A percentile compares a stretch with the other conserved stretches of the same genome.
These are phyloP conservation scores for Drosophila cardini DNA, from an alignment of 1,140 invertebrate species.

Conservation along the genomic window DNA sequence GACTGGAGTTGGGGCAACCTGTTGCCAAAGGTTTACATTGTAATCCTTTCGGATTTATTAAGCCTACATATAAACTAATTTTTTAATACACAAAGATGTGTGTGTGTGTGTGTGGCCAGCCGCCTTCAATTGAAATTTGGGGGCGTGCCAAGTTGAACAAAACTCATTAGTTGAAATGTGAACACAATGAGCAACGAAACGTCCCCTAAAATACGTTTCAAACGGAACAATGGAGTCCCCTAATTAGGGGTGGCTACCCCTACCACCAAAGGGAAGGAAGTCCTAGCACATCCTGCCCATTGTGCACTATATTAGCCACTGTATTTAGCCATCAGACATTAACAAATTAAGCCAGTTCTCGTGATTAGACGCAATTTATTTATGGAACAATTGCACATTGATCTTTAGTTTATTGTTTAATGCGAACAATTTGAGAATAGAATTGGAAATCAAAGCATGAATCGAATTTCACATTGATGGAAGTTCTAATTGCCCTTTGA, in stretches of 20 bases:
- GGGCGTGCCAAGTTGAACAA: conserved; percentile 38
- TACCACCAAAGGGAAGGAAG: conserved; percentile 47
- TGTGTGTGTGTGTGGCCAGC: conserved; percentile 2
- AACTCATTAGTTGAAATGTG: conserved; percentile 70
- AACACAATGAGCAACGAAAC: conserved; percentile 49
- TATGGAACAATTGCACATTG: not conserved
- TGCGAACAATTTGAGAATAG: not conserved
- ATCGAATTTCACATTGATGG: not conserved
- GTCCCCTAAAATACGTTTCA: conserved; percentile 24
- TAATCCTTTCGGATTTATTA: conserved; percentile 77
- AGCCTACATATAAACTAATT: conserved; percentile 65
- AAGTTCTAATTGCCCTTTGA: conserved; percentile 28
- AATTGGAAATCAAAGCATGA: conserved; percentile 2
- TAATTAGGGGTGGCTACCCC: conserved; percentile 48
- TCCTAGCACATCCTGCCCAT: conserved; percentile 49
- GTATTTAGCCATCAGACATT: not conserved
- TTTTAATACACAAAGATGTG: conserved; percentile 57
- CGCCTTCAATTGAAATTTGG: conserved; percentile 25
- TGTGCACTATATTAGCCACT: conserved; percentile 9
- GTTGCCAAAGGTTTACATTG: conserved; percentile 56
- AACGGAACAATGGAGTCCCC: conserved; percentile 41
- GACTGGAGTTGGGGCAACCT: conserved; percentile 36
- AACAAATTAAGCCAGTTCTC: not conserved
- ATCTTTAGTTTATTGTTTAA: not conserved
- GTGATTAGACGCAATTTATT: too few species aligned